Evolutionary conservation across 2,797 vertebrate species (phyloP).

Genomic region (Acanthornis magna): DNA sequence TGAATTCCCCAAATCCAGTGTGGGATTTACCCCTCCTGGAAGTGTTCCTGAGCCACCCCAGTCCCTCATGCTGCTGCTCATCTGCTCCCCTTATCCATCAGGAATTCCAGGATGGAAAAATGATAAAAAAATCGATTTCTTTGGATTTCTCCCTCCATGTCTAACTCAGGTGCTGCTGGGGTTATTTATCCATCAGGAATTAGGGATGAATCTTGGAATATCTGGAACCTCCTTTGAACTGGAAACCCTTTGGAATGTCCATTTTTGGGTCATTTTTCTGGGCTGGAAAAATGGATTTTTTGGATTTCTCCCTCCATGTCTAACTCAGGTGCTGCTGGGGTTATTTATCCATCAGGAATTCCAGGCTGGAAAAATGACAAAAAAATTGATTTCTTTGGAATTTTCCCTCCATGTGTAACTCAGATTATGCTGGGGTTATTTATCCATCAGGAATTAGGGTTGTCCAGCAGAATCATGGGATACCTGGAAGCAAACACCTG

Average conservation of each 20-base stretch:
- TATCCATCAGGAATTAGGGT: background rate
- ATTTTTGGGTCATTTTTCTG: background rate
- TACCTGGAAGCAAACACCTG: background rate
- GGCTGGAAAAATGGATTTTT: background rate
- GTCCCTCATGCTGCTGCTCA: too few species aligned
- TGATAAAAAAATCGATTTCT: background rate
- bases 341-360: fast-evolving
- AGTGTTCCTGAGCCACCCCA: background rate
- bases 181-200: background rate
- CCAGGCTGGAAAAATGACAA: too few species aligned
- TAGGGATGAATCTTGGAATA: background rate
- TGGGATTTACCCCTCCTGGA: background rate
- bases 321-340: fast-evolving
- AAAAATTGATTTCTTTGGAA: too few species aligned
- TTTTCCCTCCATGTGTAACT: fast-evolving
- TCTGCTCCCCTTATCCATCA: too few species aligned
- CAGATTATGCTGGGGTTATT: background rate
- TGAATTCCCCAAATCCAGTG: too few species aligned
- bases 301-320: fast-evolving
- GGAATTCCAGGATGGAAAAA: too few species aligned
- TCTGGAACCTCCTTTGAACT: too few species aligned
- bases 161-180: background rate
- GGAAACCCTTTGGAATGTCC: background rate
- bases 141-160: fast-evolving
- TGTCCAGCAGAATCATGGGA: background rate